phyloP scores from a whole-genome alignment of 2,113 vertebrate genomes.

The Brienomyrus longianalis region DNA sequence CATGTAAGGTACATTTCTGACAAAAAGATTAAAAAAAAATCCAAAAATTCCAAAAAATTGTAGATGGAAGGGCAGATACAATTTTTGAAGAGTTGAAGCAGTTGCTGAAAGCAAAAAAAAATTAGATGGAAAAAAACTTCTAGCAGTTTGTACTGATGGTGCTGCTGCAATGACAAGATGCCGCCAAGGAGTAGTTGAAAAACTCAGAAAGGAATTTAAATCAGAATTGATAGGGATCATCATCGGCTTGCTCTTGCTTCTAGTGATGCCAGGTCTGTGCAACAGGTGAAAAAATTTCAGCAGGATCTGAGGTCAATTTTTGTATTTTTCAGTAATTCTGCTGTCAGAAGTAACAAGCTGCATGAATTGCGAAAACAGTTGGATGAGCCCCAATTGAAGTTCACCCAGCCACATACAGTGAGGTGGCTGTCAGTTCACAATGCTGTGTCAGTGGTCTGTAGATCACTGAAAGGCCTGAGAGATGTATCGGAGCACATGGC shows the following conservation, averaged over 20 bases:
- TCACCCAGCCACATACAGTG: constrained; percentile 14
- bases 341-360: constrained; percentile 12
- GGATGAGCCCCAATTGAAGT: constrained; percentile 8
- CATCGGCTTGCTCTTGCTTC: not conserved
- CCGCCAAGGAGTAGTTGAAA: constrained; percentile 14
- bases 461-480: constrained; percentile 19
- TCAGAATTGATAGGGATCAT: constrained; percentile 8
- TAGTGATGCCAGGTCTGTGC: constrained; percentile 19
- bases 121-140: not conserved
- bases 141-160: not conserved
- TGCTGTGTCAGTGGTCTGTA: constrained; percentile 15
- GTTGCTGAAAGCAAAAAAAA: not conserved
- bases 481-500: not conserved
- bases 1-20: too few relatives aligned
- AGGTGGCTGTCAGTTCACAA: not conserved
- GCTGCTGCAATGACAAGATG: constrained; percentile 16
- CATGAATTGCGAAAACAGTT: constrained; percentile 19
- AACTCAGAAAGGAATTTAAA: constrained; percentile 2
- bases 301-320: constrained; percentile 18
- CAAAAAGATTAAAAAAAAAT: not conserved
- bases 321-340: constrained; percentile 23
- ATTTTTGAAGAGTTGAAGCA: not conserved
- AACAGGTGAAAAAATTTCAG: constrained; percentile 23
- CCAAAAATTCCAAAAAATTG: not conserved
- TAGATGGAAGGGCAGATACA: not conserved